These are phyloP conservation scores for Hoplodrina blanda DNA, from an alignment of 2,888 invertebrate genomes.

Conservation along the genomic window DNA sequence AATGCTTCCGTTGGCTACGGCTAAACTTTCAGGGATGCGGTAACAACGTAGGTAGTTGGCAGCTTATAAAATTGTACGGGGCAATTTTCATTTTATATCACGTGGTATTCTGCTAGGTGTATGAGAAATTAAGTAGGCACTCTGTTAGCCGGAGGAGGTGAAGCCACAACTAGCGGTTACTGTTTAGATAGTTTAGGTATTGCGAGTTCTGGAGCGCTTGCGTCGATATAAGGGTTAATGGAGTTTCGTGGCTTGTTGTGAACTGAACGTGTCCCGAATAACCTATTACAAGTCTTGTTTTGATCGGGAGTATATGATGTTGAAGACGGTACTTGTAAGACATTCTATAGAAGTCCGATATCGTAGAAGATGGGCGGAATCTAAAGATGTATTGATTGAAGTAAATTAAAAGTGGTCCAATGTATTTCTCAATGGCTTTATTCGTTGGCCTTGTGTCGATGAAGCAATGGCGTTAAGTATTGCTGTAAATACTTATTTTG, in stretches of 20 bases:
- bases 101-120: conserved; percentile 48
- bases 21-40: conserved; percentile 69
- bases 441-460: background rate
- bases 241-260: conserved; percentile 51
- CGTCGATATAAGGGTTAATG: conserved; percentile 58
- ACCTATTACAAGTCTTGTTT: conserved; percentile 36
- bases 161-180: conserved; percentile 62
- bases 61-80: conserved; percentile 68
- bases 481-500: background rate
- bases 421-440: no score
- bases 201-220: conserved; percentile 40
- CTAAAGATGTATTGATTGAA: no score
- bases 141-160: conserved; percentile 54
- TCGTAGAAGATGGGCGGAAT: no score
- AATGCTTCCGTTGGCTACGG: conserved; percentile 69
- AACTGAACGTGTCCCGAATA: conserved; percentile 56
- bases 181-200: conserved; percentile 58
- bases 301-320: conserved; percentile 3
- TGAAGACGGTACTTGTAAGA: no score
- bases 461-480: background rate
- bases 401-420: no score
- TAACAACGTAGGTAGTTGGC: conserved; percentile 55
- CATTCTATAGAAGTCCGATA: no score
- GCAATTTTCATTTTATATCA: conserved; percentile 69
- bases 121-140: conserved; percentile 67